Conservation (phyloP, 2,113 vertebrate genomes). For the Zosterops hypoxanthus region DNA sequence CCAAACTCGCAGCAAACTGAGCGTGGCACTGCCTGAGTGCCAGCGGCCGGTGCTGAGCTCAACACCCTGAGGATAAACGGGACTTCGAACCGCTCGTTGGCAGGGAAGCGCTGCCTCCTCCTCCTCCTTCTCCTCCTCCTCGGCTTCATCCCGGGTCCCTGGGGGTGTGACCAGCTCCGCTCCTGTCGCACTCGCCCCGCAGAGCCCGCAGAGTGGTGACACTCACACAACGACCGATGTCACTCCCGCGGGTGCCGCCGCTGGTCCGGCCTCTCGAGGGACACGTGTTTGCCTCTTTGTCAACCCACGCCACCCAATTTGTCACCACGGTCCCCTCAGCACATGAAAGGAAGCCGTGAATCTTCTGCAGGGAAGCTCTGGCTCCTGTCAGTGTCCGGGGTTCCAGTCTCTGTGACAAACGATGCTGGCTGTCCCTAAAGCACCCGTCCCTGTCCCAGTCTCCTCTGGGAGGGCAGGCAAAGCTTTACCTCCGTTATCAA, state of each 20-base stretch:
- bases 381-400: rapidly evolving
- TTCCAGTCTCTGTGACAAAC: neutral
- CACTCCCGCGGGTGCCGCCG: neutral
- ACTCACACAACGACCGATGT: rapidly evolving
- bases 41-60: slow-evolving; percentile 6
- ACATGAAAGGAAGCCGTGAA: rapidly evolving
- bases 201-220: rapidly evolving
- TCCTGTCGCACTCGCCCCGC: rapidly evolving
- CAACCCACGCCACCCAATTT: rapidly evolving
- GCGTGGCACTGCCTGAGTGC: neutral
- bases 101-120: neutral
- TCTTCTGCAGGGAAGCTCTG: neutral
- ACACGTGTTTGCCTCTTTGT: rapidly evolving
- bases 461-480: neutral
- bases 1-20: neutral
- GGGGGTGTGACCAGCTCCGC: neutral
- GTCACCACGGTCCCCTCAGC: neutral
- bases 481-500: rapidly evolving
- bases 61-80: neutral
- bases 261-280: rapidly evolving
- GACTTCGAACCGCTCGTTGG: neutral
- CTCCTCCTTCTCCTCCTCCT: neutral
- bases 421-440: neutral
- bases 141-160: neutral
- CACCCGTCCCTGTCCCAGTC: rapidly evolving